Percentiles rank a stretch among this genome's conserved stretches.
Evolutionary conservation across 2,888 invertebrate genomes (phyloP).

Genomic region (Acanthoscelides obtectus): DNA sequence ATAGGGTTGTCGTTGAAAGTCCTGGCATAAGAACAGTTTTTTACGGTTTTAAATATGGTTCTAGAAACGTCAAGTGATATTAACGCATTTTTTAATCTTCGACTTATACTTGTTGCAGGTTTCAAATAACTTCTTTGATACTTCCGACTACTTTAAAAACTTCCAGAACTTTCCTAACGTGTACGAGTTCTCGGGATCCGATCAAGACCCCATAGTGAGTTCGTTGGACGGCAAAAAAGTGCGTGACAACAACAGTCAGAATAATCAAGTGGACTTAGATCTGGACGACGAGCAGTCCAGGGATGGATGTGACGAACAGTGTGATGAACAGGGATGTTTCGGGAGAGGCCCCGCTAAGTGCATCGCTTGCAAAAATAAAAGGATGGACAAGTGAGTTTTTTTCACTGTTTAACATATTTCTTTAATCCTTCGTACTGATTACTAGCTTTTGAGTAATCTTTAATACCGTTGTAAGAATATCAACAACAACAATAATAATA

Average conservation of each 20-base stretch:
- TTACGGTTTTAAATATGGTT: no score
- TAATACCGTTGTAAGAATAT: no score
- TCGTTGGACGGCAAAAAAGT: constrained; percentile 63
- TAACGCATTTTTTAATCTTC: no score
- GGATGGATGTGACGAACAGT: constrained; percentile 75
- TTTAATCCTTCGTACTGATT: no score
- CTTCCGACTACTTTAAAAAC: constrained; percentile 62
- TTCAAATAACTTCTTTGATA: constrained; percentile 58
- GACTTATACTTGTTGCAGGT: constrained; percentile 43
- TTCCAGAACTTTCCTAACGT: constrained; percentile 76
- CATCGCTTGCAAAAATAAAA: constrained; percentile 74
- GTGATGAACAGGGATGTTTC: constrained; percentile 81
- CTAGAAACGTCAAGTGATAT: no score
- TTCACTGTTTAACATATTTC: neutral
- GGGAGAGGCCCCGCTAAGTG: constrained; percentile 82
- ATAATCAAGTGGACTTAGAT: constrained; percentile 31
- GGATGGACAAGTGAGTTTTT: constrained; percentile 68
- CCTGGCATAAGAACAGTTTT: no score
- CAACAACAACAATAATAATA: no score
- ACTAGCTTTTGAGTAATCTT: no score
- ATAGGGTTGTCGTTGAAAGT: no score
- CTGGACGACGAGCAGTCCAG: constrained; percentile 40
- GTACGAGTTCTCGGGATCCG: constrained; percentile 73
- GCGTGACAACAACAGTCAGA: constrained; percentile 36
- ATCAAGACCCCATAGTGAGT: constrained; percentile 70